A percentile compares a stretch with the other conserved stretches of the same genome.
Evolutionary conservation across 2,888 invertebrate genomes (phyloP).

Genomic region (Syritta pipiens): DNA sequence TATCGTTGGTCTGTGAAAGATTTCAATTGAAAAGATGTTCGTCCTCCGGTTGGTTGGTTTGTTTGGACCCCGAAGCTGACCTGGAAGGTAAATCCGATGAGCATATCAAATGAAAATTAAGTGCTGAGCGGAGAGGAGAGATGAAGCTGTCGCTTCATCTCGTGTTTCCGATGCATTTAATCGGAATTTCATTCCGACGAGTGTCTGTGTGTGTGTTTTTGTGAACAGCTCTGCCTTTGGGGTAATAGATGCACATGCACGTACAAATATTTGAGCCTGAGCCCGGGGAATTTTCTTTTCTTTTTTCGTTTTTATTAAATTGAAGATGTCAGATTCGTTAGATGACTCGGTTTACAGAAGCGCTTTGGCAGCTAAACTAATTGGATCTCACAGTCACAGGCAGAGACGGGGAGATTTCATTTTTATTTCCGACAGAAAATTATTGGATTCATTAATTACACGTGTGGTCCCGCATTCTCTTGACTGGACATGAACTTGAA

Average conservation of each 20-base stretch:
- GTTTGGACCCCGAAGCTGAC: not conserved
- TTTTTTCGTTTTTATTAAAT: slow-evolving; percentile 16
- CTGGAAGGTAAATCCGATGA: slow-evolving; percentile 51
- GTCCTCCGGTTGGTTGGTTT: not conserved
- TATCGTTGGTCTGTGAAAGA: slow-evolving; percentile 44
- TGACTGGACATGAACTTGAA: not conserved
- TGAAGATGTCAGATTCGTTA: slow-evolving; percentile 29
- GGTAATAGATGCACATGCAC: slow-evolving; percentile 43
- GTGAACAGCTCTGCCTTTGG: slow-evolving; percentile 22
- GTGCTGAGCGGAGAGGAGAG: slow-evolving; percentile 24
- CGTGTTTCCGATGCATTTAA: slow-evolving; percentile 22
- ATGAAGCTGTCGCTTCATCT: slow-evolving; percentile 9
- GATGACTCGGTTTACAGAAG: slow-evolving; percentile 20
- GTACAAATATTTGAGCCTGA: slow-evolving; percentile 45
- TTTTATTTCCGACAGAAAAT: slow-evolving; percentile 26
- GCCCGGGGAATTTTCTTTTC: not conserved
- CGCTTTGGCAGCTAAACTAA: slow-evolving; percentile 44
- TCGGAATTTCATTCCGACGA: not conserved
- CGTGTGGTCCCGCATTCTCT: slow-evolving; percentile 36
- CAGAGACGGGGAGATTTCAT: not conserved
- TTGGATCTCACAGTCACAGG: slow-evolving; percentile 33
- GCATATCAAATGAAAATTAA: slow-evolving; percentile 66
- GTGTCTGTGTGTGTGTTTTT: not conserved
- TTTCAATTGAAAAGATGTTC: slow-evolving; percentile 47
- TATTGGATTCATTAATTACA: slow-evolving; percentile 24